Conservation (phyloP, 2,113 vertebrate genomes). For the Syngnathus floridae region DNA sequence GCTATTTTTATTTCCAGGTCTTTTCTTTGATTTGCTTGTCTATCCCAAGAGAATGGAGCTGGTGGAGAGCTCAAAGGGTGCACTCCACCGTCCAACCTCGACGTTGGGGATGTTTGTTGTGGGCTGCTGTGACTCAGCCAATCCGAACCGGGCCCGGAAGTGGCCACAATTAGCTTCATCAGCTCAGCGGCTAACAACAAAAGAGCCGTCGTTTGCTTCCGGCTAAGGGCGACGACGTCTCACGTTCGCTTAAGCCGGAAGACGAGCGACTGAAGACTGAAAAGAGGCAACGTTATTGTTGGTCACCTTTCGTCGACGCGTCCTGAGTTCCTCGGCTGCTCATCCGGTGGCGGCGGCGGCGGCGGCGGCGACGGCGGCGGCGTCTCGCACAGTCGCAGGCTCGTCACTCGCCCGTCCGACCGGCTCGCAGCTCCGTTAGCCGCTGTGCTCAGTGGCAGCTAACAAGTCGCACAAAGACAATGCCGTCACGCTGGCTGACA, state of each 20-base stretch:
- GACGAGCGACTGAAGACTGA: not conserved
- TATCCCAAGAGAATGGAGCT: no score
- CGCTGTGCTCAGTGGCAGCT: not conserved
- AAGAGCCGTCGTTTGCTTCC: not conserved
- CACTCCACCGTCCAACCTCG: not conserved
- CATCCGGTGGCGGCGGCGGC: no score
- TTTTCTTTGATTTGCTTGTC: no score
- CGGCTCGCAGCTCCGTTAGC: not conserved
- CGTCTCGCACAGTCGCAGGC: no score
- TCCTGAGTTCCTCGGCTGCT: no score
- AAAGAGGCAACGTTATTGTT: not conserved
- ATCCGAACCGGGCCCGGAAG: conserved; percentile 1
- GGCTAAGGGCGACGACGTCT: not conserved
- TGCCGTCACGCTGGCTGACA: not conserved
- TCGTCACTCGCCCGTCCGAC: no score
- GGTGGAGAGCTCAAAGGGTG: no score
- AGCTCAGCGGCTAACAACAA: not conserved
- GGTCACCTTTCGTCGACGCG: no score
- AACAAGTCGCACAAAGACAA: not conserved
- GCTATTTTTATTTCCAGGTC: no score
- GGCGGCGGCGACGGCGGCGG: no score
- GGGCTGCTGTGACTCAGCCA: not conserved
- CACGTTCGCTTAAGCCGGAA: not conserved
- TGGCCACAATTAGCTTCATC: not conserved
- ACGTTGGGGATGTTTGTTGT: not conserved